phyloP scores from a whole-genome alignment of 2,113 vertebrate species.

The Rissa tridactyla region DNA sequence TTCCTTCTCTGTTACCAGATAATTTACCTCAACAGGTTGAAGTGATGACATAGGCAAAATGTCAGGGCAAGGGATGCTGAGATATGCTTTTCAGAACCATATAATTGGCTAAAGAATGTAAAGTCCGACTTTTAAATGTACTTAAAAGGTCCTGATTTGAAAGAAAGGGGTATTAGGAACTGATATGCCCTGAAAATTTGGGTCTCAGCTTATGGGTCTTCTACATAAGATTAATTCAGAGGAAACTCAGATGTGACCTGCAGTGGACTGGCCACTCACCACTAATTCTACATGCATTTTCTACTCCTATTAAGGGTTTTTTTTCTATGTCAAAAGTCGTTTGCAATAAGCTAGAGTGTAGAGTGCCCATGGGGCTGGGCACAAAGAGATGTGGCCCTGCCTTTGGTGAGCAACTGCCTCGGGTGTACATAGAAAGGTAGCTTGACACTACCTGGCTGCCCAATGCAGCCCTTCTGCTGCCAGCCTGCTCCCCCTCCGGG shows the following conservation, averaged over 20 bases:
- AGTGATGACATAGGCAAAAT: neutral
- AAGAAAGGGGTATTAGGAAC: neutral
- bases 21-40: neutral
- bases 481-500: neutral
- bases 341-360: accelerated
- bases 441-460: neutral
- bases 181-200: neutral
- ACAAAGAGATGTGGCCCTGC: neutral
- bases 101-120: neutral
- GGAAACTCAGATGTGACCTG: neutral
- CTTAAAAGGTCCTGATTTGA: neutral
- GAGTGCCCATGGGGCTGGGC: neutral
- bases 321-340: neutral
- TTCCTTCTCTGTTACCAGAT: neutral
- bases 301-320: neutral
- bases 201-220: neutral
- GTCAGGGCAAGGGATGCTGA: neutral
- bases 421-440: neutral
- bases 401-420: neutral
- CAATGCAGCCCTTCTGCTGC: neutral
- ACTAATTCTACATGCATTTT: neutral
- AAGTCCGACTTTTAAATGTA: neutral
- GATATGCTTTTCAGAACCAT: neutral
- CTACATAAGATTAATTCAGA: neutral
- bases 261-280: neutral